Evolutionary conservation across 2,888 invertebrate genomes (phyloP), one percentile per base, ranked within the genome.

Genomic region (Drosophila robusta): DNA sequence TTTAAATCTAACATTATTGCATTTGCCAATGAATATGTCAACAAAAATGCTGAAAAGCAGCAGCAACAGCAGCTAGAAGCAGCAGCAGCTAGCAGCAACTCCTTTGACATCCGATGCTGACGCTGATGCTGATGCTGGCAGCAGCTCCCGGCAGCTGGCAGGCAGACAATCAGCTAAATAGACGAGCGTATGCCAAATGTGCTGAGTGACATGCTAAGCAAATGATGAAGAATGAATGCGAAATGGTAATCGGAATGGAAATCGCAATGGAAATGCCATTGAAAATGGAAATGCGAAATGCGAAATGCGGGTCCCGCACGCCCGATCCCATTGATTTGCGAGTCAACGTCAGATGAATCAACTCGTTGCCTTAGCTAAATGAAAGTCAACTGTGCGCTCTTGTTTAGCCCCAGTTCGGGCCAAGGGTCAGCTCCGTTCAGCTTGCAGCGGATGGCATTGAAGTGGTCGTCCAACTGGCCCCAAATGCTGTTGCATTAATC

Each of bases 181-280:
- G 87, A 78, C 74, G 81, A 78, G 70, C 73, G 67, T 41, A 75
- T 83, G 83, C 80, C 82, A 78, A 71, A 75, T 78, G 71, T 75
- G 78, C 80, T 80, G 80, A 78, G 75, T 86, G 85, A 84, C 86
- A 82, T 70, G 79, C 87, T 80, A 77, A 87, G 78, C 88, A 88
- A 89, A 87, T 87, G 89, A 89, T 86, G 89, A 88, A 85, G 87
- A 87, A 87, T 86, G 87, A 88, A 86, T 83, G 67, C 75, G 76
- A 81, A 84, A 87, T 83, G 85, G 82, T 87, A 84, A 85, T 85
- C 86, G 73, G 73, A 84, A 86, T 80, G 83, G 70, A 85, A 81
- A 76, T 75, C 75, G 86, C 72, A 78, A 66, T 75, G 61, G 79
- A 62, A 84, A 81, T 75, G 81, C 56, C 67, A 80, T 63, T 67